A percentile compares a stretch with the other conserved stretches of the same genome.
phyloP scores from a whole-genome alignment of 2,113 vertebrate genomes.

The Leucosticte australis region DNA sequence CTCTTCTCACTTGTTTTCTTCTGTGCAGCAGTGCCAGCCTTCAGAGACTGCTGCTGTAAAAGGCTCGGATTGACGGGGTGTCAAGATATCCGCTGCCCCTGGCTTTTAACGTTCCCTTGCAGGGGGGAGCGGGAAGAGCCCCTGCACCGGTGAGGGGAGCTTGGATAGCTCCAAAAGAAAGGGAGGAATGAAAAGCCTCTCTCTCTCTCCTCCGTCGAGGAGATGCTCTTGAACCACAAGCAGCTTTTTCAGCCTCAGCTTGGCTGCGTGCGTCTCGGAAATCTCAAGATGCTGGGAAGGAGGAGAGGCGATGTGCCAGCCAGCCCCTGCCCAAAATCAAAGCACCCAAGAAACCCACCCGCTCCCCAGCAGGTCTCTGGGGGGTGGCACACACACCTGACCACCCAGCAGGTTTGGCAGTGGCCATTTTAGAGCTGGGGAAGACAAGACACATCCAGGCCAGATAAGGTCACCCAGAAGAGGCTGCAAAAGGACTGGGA shows the following conservation, averaged over 20 bases:
- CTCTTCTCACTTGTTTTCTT: slow-evolving; percentile 52
- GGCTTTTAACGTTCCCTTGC: slow-evolving; percentile 49
- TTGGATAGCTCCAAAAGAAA: slow-evolving; percentile 1
- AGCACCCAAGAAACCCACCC: background rate
- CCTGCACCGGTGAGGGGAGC: background rate
- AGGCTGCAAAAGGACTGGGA: background rate
- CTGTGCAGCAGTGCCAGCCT: slow-evolving; percentile 60
- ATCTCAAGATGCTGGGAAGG: slow-evolving; percentile 46
- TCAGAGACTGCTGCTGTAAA: slow-evolving; percentile 61
- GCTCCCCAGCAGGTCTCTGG: background rate
- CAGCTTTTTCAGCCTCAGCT: slow-evolving; percentile 40
- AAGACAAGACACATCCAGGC: background rate
- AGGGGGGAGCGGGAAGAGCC: background rate
- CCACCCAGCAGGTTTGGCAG: background rate
- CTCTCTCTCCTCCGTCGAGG: background rate
- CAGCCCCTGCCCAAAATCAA: background rate
- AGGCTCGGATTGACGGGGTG: slow-evolving; percentile 57
- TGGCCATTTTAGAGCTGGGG: background rate
- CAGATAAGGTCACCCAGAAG: background rate
- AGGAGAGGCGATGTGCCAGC: background rate
- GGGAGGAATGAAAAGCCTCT: slow-evolving; percentile 21
- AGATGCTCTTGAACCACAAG: slow-evolving; percentile 54
- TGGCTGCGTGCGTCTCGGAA: background rate
- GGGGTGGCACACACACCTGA: background rate
- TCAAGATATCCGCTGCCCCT: slow-evolving; percentile 53